A percentile compares a stretch with the other conserved stretches of the same genome.
Conservation (phyloP, 2,797 vertebrate genomes). For the Falco peregrinus region DNA sequence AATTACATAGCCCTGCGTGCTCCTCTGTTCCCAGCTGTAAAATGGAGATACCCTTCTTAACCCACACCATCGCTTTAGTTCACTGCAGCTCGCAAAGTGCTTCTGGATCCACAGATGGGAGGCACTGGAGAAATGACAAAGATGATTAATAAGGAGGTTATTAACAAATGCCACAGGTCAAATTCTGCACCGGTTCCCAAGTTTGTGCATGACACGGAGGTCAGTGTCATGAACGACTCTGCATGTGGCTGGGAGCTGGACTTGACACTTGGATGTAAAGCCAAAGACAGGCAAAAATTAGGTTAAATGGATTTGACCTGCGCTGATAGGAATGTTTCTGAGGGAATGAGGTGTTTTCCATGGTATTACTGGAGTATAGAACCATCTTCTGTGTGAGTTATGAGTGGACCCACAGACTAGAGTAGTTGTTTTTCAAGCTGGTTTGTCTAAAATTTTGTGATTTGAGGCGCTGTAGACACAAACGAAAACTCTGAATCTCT, state of each 20-base stretch:
- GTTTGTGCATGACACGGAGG: background rate
- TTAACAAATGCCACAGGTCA: slow-evolving; percentile 4
- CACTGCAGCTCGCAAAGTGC: accelerated
- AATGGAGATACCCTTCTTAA: slow-evolving; percentile 1
- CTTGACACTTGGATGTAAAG: background rate
- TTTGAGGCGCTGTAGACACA: background rate
- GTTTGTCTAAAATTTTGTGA: background rate
- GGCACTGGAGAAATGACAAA: background rate
- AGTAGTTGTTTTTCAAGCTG: background rate
- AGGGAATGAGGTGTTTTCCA: background rate
- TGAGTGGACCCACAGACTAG: background rate
- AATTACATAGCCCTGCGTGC: background rate
- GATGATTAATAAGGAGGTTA: slow-evolving; percentile 44
- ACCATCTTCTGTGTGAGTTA: background rate
- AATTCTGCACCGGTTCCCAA: background rate
- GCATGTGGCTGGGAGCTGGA: background rate
- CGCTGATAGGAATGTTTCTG: background rate
- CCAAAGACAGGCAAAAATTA: background rate
- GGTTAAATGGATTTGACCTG: background rate
- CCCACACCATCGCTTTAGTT: background rate
- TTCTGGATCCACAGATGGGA: background rate
- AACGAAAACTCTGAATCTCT: background rate
- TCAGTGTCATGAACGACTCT: background rate
- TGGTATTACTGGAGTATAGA: background rate
- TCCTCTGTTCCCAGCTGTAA: slow-evolving; percentile 9